phyloP scores from a whole-genome alignment of 1,140 invertebrate genomes.

The Lepidostoma basale region DNA sequence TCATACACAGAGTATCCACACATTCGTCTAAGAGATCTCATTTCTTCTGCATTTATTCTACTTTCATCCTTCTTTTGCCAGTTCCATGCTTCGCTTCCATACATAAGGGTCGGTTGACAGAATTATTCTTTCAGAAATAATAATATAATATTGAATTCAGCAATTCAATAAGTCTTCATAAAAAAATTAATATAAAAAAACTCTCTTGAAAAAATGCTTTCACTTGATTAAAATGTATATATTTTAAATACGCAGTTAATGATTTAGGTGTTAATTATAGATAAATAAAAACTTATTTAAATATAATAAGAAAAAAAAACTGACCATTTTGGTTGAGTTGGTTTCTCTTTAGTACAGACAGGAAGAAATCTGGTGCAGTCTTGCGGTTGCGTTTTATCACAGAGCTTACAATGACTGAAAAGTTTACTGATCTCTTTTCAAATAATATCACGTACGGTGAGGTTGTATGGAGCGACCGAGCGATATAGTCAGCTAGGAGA shows the following conservation, averaged over 20 bases:
- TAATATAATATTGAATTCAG: no score
- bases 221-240: no score
- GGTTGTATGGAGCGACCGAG: conserved; percentile 1
- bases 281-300: background rate
- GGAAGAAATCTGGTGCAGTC: conserved; percentile 11
- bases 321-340: conserved; percentile 9
- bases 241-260: background rate
- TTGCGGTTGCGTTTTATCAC: conserved; percentile 18
- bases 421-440: background rate
- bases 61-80: no score
- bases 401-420: conserved; percentile 11
- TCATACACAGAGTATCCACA: no score
- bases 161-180: no score
- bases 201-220: no score
- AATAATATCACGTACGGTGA: background rate
- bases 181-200: no score
- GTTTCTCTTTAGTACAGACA: background rate
- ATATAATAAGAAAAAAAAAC: background rate
- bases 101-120: no score
- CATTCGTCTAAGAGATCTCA: no score
- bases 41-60: no score
- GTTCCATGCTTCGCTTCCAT: no score
- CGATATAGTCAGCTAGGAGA: conserved; percentile 22
- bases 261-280: background rate
- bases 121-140: no score